Conservation (phyloP, 2,113 vertebrate genomes). For the Eclectus roratus region DNA sequence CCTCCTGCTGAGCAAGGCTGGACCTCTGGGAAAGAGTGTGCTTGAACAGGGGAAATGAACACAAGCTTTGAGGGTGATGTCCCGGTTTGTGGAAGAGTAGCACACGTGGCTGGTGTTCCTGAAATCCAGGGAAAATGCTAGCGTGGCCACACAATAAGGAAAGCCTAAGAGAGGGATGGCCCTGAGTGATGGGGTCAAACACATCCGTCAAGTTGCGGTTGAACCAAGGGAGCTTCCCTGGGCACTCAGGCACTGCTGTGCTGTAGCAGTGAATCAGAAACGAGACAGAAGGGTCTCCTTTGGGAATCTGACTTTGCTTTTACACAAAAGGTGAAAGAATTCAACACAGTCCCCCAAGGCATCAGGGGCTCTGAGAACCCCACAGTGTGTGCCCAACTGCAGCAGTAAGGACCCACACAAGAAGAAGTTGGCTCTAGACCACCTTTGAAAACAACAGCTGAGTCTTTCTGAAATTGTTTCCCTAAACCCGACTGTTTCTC, state of each 20-base stretch:
- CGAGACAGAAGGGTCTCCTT: not conserved
- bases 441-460: not conserved
- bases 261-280: not conserved
- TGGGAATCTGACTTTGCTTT: not conserved
- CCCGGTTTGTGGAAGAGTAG: not conserved
- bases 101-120: not conserved
- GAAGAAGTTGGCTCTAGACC: not conserved
- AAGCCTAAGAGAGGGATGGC: not conserved
- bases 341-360: not conserved
- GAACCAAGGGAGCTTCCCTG: not conserved
- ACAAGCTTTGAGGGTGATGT: not conserved
- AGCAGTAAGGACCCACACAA: not conserved
- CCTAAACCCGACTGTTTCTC: not conserved
- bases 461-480: not conserved
- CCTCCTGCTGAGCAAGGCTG: not conserved
- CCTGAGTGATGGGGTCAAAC: not conserved
- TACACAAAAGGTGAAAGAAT: not conserved
- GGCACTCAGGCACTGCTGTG: accelerated
- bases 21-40: not conserved
- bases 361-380: not conserved
- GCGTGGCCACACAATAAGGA: not conserved
- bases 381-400: not conserved
- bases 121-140: not conserved
- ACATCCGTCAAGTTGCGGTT: accelerated
- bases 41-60: not conserved